These are phyloP conservation scores for Hipparchia semele DNA, from an alignment of 2,888 invertebrate genomes.

Conservation along the genomic window DNA sequence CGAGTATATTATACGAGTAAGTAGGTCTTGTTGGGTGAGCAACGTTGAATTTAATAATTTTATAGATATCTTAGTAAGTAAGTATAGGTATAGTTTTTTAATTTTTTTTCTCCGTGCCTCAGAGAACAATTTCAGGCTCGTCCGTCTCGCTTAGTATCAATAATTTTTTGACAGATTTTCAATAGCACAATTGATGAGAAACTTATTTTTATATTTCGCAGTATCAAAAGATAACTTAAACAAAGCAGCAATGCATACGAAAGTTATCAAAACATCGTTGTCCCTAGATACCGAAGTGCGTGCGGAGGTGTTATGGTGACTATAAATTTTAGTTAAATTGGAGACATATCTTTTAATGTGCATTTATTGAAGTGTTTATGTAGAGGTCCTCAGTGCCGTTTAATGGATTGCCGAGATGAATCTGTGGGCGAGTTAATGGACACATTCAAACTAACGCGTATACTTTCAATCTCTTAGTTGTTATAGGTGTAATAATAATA, in stretches of 20 bases:
- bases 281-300: conserved; percentile 22
- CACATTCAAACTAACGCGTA: conserved; percentile 17
- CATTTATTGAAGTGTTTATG: conserved; percentile 78
- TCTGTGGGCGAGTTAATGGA: conserved; percentile 42
- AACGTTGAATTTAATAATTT: no score
- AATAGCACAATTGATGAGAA: neutral
- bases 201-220: no score
- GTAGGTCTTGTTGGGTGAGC: no score
- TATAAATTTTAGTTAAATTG: conserved; percentile 78
- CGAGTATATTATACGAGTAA: no score
- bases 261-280: neutral
- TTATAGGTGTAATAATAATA: conserved; percentile 16
- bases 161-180: no score
- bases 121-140: no score
- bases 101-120: no score
- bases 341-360: conserved; percentile 77
- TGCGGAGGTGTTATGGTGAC: conserved; percentile 64
- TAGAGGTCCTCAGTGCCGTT: conserved; percentile 54
- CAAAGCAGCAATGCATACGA: conserved; percentile 17
- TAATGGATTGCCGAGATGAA: conserved; percentile 56
- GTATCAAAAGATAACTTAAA: neutral
- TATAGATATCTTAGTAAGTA: no score
- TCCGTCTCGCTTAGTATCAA: no score
- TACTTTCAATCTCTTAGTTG: conserved; percentile 31
- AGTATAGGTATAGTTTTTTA: no score